Evolutionary conservation across 2,113 vertebrate genomes (phyloP).

Genomic region (Cricetomys ansorgei): DNA sequence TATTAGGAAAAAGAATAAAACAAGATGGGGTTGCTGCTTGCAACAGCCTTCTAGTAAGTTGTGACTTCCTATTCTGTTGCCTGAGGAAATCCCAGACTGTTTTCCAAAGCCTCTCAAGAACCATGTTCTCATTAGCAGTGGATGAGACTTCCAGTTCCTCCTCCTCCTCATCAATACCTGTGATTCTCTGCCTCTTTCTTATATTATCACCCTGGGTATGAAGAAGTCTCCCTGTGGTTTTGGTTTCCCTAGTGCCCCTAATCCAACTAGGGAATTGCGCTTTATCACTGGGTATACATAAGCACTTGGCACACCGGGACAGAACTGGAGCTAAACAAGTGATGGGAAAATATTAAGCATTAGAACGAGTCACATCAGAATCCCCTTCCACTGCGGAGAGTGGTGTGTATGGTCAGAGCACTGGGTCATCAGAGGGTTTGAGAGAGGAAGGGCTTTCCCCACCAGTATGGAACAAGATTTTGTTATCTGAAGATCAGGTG

Average conservation of each 20-base stretch:
- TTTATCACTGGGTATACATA: background rate
- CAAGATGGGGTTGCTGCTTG: background rate
- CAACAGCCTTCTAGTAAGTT: background rate
- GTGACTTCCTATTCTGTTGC: background rate
- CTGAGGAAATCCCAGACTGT: background rate
- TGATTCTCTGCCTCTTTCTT: background rate
- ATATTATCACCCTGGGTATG: background rate
- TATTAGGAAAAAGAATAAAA: background rate
- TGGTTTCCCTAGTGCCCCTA: background rate
- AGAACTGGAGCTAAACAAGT: background rate
- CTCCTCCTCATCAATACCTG: background rate
- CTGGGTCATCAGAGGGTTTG: background rate
- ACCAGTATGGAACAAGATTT: background rate
- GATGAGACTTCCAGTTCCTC: background rate
- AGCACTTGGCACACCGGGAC: background rate
- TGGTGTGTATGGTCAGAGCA: accelerated
- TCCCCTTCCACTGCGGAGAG: background rate
- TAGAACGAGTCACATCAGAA: background rate
- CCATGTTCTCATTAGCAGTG: background rate
- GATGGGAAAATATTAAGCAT: background rate
- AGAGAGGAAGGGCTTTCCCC: background rate
- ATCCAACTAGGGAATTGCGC: background rate
- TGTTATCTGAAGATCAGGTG: background rate
- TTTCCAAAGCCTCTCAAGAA: background rate
- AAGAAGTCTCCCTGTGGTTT: background rate